phyloP scores from a whole-genome alignment of 2,888 invertebrate genomes.

The Calliopum simillimum region DNA sequence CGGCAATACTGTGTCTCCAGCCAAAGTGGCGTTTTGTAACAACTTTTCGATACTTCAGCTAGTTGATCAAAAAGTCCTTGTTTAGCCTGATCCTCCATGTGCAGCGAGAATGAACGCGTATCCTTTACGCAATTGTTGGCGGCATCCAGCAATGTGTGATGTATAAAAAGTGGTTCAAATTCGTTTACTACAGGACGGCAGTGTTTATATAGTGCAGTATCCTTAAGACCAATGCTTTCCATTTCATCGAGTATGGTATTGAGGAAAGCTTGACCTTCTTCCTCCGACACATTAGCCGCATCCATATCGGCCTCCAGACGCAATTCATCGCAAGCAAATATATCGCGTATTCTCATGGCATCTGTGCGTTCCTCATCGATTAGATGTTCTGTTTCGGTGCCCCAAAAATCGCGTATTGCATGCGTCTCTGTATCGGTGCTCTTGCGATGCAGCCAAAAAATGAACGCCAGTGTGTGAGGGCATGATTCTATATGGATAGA shows the following conservation, averaged over 20 bases:
- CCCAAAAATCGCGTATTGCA: slow-evolving; percentile 60
- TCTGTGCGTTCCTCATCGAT: slow-evolving; percentile 51
- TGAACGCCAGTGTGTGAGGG: slow-evolving; percentile 58
- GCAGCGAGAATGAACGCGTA: slow-evolving; percentile 55
- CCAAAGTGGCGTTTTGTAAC: slow-evolving; percentile 63
- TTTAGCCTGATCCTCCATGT: slow-evolving; percentile 62
- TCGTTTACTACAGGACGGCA: slow-evolving; percentile 61
- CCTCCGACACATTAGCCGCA: slow-evolving; percentile 48
- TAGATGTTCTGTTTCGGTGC: slow-evolving; percentile 56
- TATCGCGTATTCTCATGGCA: slow-evolving; percentile 58
- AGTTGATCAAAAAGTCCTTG: slow-evolving; percentile 60
- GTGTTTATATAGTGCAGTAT: slow-evolving; percentile 61
- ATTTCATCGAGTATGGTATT: slow-evolving; percentile 62
- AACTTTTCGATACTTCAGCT: slow-evolving; percentile 56
- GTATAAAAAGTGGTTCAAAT: slow-evolving; percentile 62
- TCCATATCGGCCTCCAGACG: slow-evolving; percentile 56
- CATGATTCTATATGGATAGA: slow-evolving; percentile 55
- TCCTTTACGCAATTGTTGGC: slow-evolving; percentile 61
- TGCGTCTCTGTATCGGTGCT: slow-evolving; percentile 51
- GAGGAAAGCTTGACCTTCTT: slow-evolving; percentile 57
- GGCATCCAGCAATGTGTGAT: slow-evolving; percentile 61
- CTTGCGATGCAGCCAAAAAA: slow-evolving; percentile 63
- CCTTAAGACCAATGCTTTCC: slow-evolving; percentile 57
- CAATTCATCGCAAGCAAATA: slow-evolving; percentile 56
- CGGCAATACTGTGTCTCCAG: slow-evolving; percentile 64